These are phyloP conservation scores for human (Homo sapiens) DNA, from an alignment of 2,113 vertebrate genomes.

Conservation along the genomic window GRCh38 chr1:183133001-183133500, in stretches of 20 bases:
- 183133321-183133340: not conserved
- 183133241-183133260: not conserved
- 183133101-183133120: too few species aligned
- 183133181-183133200: too few species aligned
- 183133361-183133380: not conserved
- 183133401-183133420: conserved; percentile 94
- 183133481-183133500: conserved; percentile 91
- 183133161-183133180: too few species aligned
- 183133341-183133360: not conserved
- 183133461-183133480: conserved; percentile 93
- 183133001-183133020: too few species aligned
- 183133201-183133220: not conserved
- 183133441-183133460: conserved; percentile 93
- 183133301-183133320: conserved; percentile 22
- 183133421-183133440: conserved; percentile 93
- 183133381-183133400: not conserved
- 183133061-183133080: too few species aligned
- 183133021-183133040: too few species aligned
- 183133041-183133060: too few species aligned
- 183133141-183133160: too few species aligned
- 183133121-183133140: too few species aligned
- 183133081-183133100: too few species aligned
- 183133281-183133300: conserved; percentile 12
- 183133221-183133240: not conserved
- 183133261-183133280: conserved; percentile 1